Conservation (phyloP, 2,113 vertebrate species). For the Chlorodrepanis virens region DNA sequence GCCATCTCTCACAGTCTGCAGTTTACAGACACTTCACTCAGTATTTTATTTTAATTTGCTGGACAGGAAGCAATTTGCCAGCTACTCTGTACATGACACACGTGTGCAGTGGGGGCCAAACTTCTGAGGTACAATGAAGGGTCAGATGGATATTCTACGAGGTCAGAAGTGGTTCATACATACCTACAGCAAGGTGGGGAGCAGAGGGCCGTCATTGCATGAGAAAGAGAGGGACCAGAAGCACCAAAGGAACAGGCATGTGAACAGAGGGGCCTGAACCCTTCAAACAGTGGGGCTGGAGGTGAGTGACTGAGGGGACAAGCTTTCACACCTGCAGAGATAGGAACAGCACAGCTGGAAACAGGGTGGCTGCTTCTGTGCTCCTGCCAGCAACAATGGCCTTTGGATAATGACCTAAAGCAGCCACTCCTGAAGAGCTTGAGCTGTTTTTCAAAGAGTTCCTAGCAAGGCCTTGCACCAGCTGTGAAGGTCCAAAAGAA, state of each 20-base stretch:
- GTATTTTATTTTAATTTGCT: not conserved
- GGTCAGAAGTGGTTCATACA: not conserved
- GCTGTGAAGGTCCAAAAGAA: not conserved
- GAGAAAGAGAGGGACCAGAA: not conserved
- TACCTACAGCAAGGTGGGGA: not conserved
- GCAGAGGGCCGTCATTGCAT: no score
- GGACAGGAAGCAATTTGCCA: not conserved
- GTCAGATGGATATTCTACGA: not conserved
- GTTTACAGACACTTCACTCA: not conserved
- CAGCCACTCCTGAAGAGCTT: not conserved
- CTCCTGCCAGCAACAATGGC: not conserved
- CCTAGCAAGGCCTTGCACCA: not conserved
- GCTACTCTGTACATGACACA: not conserved
- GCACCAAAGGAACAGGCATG: not conserved
- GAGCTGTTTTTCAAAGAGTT: not conserved
- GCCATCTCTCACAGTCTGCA: not conserved
- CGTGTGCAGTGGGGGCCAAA: fast-evolving
- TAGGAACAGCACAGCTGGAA: not conserved
- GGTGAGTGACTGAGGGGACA: not conserved
- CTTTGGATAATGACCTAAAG: not conserved
- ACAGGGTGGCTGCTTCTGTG: not conserved
- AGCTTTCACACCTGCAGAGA: not conserved
- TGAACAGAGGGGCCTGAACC: not conserved
- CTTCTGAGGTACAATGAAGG: not conserved
- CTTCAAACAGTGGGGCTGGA: not conserved